A percentile compares a stretch with the other conserved stretches of the same genome.
phyloP scores from a whole-genome alignment of 2,113 vertebrate genomes.

The Mellivora capensis region DNA sequence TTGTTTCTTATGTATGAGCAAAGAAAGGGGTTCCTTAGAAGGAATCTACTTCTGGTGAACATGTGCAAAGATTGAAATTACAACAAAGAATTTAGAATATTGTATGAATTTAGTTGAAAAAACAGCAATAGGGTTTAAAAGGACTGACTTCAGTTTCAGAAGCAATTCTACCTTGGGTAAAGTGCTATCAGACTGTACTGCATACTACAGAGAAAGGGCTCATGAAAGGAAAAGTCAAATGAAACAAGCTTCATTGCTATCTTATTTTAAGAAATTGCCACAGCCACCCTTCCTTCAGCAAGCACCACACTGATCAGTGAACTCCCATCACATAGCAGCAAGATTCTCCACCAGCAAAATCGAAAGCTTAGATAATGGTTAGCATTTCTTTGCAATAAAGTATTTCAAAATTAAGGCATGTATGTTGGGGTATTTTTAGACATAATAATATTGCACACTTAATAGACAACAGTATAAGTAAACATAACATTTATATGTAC shows the following conservation, averaged over 20 bases:
- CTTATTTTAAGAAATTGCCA: background rate
- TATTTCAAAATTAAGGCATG: background rate
- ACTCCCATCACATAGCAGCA: background rate
- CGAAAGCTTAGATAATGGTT: background rate
- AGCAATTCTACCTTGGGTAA: background rate
- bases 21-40: background rate
- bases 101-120: background rate
- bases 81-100: background rate
- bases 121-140: background rate
- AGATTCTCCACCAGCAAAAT: background rate
- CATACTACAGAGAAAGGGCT: background rate
- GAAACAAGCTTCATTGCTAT: background rate
- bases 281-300: background rate
- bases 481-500: background rate
- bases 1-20: background rate
- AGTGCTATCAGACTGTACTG: background rate
- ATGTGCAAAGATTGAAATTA: background rate
- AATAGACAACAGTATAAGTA: background rate
- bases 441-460: background rate
- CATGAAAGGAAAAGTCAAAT: background rate
- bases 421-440: background rate
- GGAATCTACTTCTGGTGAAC: background rate
- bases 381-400: background rate
- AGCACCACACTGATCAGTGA: background rate
- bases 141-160: background rate